Conservation (phyloP, 2,888 invertebrate genomes). For the Limnephilus auricula region DNA sequence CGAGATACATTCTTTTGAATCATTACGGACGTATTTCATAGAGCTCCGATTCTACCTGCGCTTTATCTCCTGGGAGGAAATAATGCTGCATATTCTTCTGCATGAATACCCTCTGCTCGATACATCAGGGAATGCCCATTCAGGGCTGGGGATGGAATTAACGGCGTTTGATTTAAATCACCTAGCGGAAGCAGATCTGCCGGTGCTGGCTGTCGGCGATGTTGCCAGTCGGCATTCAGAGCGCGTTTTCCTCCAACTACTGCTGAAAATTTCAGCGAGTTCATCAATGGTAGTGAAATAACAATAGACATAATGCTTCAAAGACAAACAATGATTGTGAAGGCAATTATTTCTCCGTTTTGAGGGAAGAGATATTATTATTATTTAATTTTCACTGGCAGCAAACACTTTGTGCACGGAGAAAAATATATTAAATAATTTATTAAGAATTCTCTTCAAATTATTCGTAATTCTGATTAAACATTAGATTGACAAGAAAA, state of each 20-base stretch:
- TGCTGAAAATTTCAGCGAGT: not conserved
- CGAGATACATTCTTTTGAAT: not conserved
- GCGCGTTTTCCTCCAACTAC: not conserved
- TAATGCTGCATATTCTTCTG: constrained; percentile 31
- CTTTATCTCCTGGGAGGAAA: constrained; percentile 17
- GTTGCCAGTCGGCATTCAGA: not conserved
- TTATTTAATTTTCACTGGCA: too few species aligned
- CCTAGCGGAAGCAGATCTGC: not conserved
- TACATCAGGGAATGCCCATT: constrained; percentile 7
- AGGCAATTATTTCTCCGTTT: not conserved
- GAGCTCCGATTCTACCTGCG: not conserved
- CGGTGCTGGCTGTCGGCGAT: too few species aligned
- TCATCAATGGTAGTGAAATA: not conserved
- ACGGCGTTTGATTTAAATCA: constrained; percentile 33
- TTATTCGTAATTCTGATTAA: too few species aligned
- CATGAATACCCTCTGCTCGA: constrained; percentile 15
- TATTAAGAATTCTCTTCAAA: too few species aligned
- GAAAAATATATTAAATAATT: too few species aligned
- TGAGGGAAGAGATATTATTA: not conserved
- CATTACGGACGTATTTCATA: not conserved
- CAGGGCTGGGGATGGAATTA: constrained; percentile 2
- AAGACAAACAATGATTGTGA: not conserved
- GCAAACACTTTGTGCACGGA: too few species aligned
- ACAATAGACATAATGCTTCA: not conserved
- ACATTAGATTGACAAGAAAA: too few species aligned